These are phyloP conservation scores for Apantesis nais DNA, from an alignment of 2,888 invertebrate genomes.

Conservation along the genomic window DNA sequence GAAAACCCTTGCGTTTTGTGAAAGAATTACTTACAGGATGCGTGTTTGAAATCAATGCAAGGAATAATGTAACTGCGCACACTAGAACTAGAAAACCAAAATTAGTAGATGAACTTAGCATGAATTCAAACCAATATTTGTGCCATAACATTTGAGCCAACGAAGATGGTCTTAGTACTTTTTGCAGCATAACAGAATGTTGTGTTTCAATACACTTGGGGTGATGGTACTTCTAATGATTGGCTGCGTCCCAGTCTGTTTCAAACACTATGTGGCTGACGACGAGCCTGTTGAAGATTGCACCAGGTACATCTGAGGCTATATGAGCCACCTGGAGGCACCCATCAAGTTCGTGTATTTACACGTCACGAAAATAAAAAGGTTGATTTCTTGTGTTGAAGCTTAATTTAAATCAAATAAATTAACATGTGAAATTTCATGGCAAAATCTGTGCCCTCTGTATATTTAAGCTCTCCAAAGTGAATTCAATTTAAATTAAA, in stretches of 20 bases:
- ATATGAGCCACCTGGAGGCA: background rate
- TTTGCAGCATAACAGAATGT: background rate
- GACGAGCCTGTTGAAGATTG: background rate
- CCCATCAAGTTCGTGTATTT: background rate
- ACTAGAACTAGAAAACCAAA: background rate
- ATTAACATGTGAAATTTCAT: background rate
- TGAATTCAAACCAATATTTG: background rate
- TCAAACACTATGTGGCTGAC: background rate
- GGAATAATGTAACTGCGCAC: background rate
- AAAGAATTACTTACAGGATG: background rate
- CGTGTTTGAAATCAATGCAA: background rate
- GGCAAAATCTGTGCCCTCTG: background rate
- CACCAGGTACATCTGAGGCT: background rate
- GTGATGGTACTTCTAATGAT: background rate
- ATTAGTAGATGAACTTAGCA: background rate
- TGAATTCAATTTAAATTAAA: background rate
- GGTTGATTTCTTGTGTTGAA: background rate
- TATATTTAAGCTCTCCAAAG: background rate
- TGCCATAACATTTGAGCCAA: background rate
- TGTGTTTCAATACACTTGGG: background rate
- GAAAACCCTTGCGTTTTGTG: background rate
- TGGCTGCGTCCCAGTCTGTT: background rate
- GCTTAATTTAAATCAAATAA: background rate
- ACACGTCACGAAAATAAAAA: background rate
- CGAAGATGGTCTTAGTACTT: background rate